Evolutionary conservation across 2,888 invertebrate species (phyloP).

Genomic region (Stenurella melanura): DNA sequence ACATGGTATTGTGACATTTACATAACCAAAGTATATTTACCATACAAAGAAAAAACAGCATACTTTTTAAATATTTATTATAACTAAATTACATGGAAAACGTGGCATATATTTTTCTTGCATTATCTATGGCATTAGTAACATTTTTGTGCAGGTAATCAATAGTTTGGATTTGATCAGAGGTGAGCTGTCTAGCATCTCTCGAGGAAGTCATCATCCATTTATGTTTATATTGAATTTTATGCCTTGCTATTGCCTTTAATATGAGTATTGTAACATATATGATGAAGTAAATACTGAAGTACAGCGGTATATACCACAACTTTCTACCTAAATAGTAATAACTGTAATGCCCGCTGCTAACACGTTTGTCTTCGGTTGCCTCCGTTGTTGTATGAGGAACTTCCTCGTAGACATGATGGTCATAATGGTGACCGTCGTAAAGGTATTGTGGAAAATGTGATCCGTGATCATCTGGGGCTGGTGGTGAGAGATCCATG

Average conservation of each 20-base stretch:
- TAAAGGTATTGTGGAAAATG: slow-evolving; percentile 70
- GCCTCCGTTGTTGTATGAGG: slow-evolving; percentile 73
- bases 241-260: slow-evolving; percentile 84
- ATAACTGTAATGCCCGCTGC: slow-evolving; percentile 80
- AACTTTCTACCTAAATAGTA: slow-evolving; percentile 85
- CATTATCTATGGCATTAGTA: slow-evolving; percentile 56
- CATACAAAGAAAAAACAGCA: not conserved
- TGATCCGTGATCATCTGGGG: slow-evolving; percentile 58
- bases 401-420: slow-evolving; percentile 71
- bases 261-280: slow-evolving; percentile 83
- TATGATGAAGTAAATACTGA: slow-evolving; percentile 82
- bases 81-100: slow-evolving; percentile 57
- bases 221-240: slow-evolving; percentile 80
- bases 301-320: slow-evolving; percentile 85
- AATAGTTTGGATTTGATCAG: slow-evolving; percentile 51
- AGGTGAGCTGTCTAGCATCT: slow-evolving; percentile 55
- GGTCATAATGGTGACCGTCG: slow-evolving; percentile 68
- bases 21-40: not conserved
- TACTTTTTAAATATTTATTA: not conserved
- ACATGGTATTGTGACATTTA: too few relatives aligned
- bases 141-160: slow-evolving; percentile 64
- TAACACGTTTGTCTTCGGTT: slow-evolving; percentile 77
- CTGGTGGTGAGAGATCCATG: slow-evolving; percentile 74
- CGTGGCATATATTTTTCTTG: slow-evolving; percentile 58
- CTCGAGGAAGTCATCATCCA: slow-evolving; percentile 58